Conservation (phyloP, 2,888 invertebrate species). For the Agrochola lychnidis region DNA sequence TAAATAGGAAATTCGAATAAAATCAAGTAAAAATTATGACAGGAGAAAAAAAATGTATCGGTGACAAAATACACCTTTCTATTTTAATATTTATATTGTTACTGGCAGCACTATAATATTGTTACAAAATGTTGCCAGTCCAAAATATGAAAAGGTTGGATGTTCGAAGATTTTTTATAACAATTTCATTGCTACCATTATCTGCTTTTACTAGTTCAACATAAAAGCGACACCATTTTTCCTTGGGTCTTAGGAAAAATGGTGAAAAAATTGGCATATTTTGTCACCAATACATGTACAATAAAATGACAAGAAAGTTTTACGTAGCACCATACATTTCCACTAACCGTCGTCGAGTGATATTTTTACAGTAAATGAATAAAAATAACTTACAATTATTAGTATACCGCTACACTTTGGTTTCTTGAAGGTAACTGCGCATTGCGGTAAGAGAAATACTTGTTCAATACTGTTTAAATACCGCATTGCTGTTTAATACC, state of each 20-base stretch:
- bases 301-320: constrained; percentile 40
- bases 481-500: constrained; percentile 10
- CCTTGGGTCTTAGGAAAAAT: no score
- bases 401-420: not conserved
- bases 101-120: not conserved
- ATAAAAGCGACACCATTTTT: no score
- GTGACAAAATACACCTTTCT: constrained; percentile 25
- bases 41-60: not conserved
- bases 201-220: no score
- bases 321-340: constrained; percentile 66
- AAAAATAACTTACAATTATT: constrained; percentile 21
- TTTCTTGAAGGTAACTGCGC: constrained; percentile 9
- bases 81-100: not conserved
- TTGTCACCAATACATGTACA: constrained; percentile 12
- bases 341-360: constrained; percentile 65
- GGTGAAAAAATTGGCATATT: not conserved
- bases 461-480: constrained; percentile 33
- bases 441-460: constrained; percentile 7
- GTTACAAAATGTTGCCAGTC: constrained; percentile 7
- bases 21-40: constrained; percentile 2
- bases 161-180: not conserved
- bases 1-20: constrained; percentile 20
- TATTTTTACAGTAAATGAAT: constrained; percentile 41
- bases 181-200: not conserved
- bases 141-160: not conserved